These are phyloP conservation scores for Diacarnus erythraeanus DNA, from an alignment of 37 sponge, comb jelly and placozoan genomes.

Conservation along the genomic window DNA sequence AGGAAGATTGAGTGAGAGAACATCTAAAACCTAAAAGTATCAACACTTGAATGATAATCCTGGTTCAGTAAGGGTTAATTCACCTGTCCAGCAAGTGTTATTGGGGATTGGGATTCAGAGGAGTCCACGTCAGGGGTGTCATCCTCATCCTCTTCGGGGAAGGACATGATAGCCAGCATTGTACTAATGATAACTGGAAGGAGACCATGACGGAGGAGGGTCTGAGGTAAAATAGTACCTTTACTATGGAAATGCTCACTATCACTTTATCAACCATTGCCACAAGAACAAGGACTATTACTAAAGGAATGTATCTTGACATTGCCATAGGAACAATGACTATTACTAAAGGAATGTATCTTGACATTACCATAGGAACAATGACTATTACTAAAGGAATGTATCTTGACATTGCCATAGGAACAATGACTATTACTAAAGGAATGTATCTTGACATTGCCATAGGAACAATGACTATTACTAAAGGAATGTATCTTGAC, in stretches of 20 bases:
- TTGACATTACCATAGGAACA: too few species aligned
- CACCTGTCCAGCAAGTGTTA: conserved; percentile 65
- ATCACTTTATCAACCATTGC: neutral
- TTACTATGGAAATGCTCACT: neutral
- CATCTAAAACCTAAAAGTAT: conserved; percentile 74
- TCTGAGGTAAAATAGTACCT: neutral
- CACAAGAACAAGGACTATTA: too few species aligned
- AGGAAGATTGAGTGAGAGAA: conserved; percentile 73
- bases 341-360: too few species aligned
- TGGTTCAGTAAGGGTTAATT: neutral
- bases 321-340: too few species aligned
- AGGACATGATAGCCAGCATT: conserved; percentile 68
- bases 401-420: too few species aligned
- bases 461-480: too few species aligned
- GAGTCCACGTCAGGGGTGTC: conserved; percentile 21
- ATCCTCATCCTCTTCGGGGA: conserved; percentile 54
- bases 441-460: too few species aligned
- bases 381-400: too few species aligned
- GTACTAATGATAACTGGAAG: conserved; percentile 48
- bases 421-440: too few species aligned
- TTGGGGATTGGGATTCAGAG: conserved; percentile 59
- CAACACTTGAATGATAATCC: neutral
- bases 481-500: too few species aligned
- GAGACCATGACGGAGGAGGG: conserved; percentile 59
- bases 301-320: too few species aligned